These are phyloP conservation scores for Ophion ventricosus DNA, from an alignment of 2,888 invertebrate species.

Conservation along the genomic window DNA sequence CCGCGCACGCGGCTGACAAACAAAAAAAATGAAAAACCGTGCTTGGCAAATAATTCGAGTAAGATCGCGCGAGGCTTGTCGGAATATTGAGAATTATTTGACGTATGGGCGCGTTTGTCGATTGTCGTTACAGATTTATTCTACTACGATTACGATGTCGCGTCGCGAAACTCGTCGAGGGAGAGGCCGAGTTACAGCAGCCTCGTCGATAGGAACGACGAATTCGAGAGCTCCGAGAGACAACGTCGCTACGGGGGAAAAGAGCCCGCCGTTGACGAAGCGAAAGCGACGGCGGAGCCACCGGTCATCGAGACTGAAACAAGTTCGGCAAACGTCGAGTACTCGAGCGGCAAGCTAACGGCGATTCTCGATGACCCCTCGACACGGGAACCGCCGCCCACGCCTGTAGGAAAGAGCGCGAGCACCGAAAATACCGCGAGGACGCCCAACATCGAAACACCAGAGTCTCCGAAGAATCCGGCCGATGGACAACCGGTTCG, in stretches of 20 bases:
- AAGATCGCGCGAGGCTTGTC: too few relatives aligned
- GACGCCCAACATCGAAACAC: slow-evolving; percentile 1
- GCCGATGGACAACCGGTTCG: slow-evolving; percentile 59
- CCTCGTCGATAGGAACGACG: slow-evolving; percentile 39
- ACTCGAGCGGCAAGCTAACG: slow-evolving; percentile 69
- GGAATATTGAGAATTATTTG: too few relatives aligned
- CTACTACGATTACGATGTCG: slow-evolving; percentile 66
- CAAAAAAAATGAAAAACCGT: background rate
- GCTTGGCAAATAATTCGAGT: background rate
- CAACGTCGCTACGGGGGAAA: slow-evolving; percentile 62
- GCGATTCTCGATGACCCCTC: slow-evolving; percentile 27
- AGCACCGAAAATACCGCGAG: slow-evolving; percentile 53
- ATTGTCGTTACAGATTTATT: slow-evolving; percentile 68
- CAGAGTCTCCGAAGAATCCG: slow-evolving; percentile 60
- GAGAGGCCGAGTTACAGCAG: slow-evolving; percentile 17
- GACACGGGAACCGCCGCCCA: slow-evolving; percentile 34
- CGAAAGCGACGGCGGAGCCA: slow-evolving; percentile 48
- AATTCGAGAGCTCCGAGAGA: slow-evolving; percentile 56
- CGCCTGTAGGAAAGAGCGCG: slow-evolving; percentile 38
- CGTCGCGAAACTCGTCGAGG: slow-evolving; percentile 49
- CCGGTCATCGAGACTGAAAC: slow-evolving; percentile 63
- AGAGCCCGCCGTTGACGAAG: slow-evolving; percentile 23
- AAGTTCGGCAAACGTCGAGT: slow-evolving; percentile 68
- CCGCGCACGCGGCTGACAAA: too few relatives aligned
- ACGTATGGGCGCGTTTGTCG: too few relatives aligned